Base-by-base conservation (phyloP, 2,113 vertebrate species). In the Thermophis baileyi region DNA sequence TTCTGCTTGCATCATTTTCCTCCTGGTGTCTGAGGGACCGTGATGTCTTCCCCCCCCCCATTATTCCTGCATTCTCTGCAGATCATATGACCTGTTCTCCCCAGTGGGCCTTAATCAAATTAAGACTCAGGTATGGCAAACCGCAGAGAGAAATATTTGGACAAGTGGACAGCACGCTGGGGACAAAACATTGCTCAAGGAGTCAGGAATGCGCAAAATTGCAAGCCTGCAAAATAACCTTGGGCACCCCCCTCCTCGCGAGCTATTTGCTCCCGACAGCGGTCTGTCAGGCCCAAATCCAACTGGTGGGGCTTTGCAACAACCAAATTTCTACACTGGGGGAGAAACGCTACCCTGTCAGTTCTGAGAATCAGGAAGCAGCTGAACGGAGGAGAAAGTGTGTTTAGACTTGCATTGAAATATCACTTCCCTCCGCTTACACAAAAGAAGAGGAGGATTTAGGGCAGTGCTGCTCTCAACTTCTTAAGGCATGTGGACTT, bases 131-230 rank as follows among this genome's bases (percentile, higher is more conserved):
- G 69, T 85, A 60, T 89, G 90, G 87, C 51, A 49, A 40, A 85
- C 51, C 2, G 8, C 24, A 50, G 87, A 74, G 87, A 93, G 89
- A 93, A 93, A 93, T 93, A 93, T 93, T 93, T 93, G 90, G 47
- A 30, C 88, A 86, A 53, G 74, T 85, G 44, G 11, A 49, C 44
- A 22, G 3, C 92, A 89, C 47, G n/a, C 93, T 89, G 90, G 40
- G 90, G 46, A 14, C 93, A 86, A 51, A 63, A 85, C 90, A 89
- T 57, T 24, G 74, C 69, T 11, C 60, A 47, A 50, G 54, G 69
- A n/a, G 88, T 9, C 69, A 93, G 87, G 90, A 93, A 93, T 93
- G 92, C 88, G 30, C 47, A n/a, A 60, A 27, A 27, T 53, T 30
- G 60, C 60, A 54, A 20, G 18, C 11, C 46, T 27, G 74, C 35